phyloP scores from a whole-genome alignment of 2,797 vertebrate genomes.

The Meriones psammophilus region DNA sequence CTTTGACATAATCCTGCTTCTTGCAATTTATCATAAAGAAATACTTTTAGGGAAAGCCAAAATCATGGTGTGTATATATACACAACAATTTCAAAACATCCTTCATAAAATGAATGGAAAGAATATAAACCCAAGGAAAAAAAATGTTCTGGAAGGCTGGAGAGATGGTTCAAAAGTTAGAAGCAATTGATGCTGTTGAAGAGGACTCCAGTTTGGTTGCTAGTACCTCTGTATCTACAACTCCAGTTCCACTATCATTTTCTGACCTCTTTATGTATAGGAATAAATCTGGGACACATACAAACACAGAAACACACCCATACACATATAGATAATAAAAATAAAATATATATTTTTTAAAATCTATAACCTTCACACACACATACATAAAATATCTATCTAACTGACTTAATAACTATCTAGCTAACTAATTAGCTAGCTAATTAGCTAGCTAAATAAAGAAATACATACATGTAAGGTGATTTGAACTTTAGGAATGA shows the following conservation, averaged over 20 bases:
- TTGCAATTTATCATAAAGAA: slow-evolving; percentile 6
- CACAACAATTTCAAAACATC: not conserved
- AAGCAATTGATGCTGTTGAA: not conserved
- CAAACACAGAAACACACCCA: not conserved
- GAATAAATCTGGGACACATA: not conserved
- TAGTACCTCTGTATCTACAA: not conserved
- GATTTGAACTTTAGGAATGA: not conserved
- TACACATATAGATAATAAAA: not conserved
- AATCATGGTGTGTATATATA: not conserved
- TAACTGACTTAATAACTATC: not conserved
- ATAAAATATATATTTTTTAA: not conserved
- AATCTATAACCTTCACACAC: not conserved
- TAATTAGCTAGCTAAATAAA: not conserved
- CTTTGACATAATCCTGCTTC: not conserved
- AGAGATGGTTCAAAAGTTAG: not conserved
- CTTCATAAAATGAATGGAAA: not conserved
- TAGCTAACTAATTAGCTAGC: not conserved
- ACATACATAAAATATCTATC: not conserved
- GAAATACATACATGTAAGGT: not conserved
- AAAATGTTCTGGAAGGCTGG: not conserved
- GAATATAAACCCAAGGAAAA: not conserved
- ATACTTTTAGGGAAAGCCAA: slow-evolving; percentile 9
- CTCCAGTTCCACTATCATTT: not conserved
- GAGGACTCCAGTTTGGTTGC: not conserved
- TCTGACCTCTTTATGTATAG: not conserved